A percentile compares a stretch with the other conserved stretches of the same genome.
Evolutionary conservation across 2,113 vertebrate genomes (phyloP).

Genomic region (Serinus canaria): DNA sequence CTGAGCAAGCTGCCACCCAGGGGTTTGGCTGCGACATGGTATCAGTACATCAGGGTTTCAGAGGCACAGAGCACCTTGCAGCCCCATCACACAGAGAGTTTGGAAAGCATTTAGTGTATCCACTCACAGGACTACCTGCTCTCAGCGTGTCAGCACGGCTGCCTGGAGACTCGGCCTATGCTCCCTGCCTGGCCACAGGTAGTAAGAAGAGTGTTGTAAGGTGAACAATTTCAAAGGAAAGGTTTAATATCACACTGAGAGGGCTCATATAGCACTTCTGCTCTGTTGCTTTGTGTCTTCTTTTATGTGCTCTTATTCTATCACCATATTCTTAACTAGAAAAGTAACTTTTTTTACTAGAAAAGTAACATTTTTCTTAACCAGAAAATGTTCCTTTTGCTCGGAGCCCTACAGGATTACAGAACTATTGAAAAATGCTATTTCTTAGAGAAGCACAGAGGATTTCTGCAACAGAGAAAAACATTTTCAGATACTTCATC

Average conservation of each 20-base stretch:
- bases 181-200: not conserved
- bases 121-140: rapidly evolving
- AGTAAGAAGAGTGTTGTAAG: not conserved
- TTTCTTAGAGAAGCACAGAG: constrained; percentile 4
- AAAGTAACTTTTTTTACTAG: not conserved
- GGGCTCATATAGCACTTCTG: not conserved
- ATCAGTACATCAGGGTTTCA: rapidly evolving
- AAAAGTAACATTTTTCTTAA: not conserved
- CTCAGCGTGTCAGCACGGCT: rapidly evolving
- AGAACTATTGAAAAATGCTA: not conserved
- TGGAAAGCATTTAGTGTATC: not conserved
- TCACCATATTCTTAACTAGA: not conserved
- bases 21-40: not conserved
- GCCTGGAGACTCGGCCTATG: not conserved
- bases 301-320: not conserved
- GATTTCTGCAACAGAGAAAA: not conserved
- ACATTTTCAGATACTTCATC: constrained; percentile 4
- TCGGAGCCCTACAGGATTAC: not conserved
- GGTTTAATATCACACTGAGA: not conserved
- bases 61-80: not conserved
- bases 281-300: not conserved
- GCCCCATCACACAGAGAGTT: not conserved
- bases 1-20: not conserved
- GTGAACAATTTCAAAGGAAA: not conserved
- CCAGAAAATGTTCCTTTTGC: not conserved